phyloP scores from a whole-genome alignment of 2,113 vertebrate genomes.

The Dromas ardeola region DNA sequence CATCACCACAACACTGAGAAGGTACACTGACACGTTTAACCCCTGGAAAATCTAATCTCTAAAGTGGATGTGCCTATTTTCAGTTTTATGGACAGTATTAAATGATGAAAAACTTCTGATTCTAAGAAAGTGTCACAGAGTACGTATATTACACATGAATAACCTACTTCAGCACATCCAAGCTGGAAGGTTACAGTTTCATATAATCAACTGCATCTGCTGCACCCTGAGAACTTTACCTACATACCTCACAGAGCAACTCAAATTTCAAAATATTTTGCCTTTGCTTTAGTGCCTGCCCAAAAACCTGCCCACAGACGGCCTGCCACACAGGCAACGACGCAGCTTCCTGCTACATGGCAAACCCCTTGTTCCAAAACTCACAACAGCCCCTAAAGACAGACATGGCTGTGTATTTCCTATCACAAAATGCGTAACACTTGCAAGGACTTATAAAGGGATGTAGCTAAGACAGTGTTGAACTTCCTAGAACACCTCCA shows the following conservation, averaged over 20 bases:
- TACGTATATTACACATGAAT: accelerated
- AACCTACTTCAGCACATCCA: neutral
- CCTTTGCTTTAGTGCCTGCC: neutral
- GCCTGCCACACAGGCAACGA: neutral
- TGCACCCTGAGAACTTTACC: neutral
- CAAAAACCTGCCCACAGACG: neutral
- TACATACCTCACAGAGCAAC: neutral
- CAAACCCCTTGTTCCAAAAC: neutral
- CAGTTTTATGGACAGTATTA: neutral
- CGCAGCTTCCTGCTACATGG: neutral
- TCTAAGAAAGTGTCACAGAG: neutral
- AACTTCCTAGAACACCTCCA: neutral
- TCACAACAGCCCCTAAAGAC: neutral
- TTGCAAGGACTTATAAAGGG: neutral
- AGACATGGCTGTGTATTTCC: neutral
- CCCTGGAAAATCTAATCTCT: neutral
- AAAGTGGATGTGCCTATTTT: neutral
- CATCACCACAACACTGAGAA: neutral
- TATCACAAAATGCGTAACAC: accelerated
- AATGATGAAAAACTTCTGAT: neutral
- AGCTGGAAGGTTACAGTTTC: neutral
- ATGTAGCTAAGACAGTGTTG: neutral
- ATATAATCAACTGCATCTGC: neutral
- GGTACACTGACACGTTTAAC: neutral
- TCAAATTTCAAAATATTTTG: neutral